Percentiles rank a stretch among this genome's conserved stretches.
phyloP scores from a whole-genome alignment of 1,140 invertebrate genomes.

The Lepidurus packardi region DNA sequence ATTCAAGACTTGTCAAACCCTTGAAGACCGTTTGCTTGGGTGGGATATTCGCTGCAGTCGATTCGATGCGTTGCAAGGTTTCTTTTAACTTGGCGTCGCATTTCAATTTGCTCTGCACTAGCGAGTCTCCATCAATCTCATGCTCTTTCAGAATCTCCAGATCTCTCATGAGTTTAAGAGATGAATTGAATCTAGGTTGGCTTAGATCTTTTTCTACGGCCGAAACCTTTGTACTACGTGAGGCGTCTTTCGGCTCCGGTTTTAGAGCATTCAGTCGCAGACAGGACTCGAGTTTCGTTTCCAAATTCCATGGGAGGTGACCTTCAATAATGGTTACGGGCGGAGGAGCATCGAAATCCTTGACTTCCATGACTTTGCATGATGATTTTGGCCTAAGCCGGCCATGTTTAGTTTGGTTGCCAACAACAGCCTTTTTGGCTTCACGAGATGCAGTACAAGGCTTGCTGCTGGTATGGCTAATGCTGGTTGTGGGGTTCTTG shows the following conservation, averaged over 20 bases:
- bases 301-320: background rate
- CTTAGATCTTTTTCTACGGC: background rate
- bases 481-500: too few species aligned
- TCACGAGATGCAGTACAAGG: too few species aligned
- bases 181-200: background rate
- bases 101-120: background rate
- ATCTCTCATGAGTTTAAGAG: background rate
- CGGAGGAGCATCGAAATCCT: background rate
- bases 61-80: background rate
- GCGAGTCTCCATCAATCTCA: background rate
- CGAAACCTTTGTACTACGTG: too few species aligned
- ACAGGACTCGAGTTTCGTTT: background rate
- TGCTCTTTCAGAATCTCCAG: background rate
- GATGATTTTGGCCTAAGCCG: background rate
- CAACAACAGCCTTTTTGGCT: too few species aligned
- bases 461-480: too few species aligned
- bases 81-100: background rate
- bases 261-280: background rate
- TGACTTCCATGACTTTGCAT: background rate
- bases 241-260: background rate
- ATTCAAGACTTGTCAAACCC: background rate
- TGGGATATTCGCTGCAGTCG: background rate
- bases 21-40: conserved; percentile 2
- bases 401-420: background rate
- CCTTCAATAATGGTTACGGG: background rate